Conservation (phyloP, 53 echinoderm and acorn worm species). For the Arbacia lixula region DNA sequence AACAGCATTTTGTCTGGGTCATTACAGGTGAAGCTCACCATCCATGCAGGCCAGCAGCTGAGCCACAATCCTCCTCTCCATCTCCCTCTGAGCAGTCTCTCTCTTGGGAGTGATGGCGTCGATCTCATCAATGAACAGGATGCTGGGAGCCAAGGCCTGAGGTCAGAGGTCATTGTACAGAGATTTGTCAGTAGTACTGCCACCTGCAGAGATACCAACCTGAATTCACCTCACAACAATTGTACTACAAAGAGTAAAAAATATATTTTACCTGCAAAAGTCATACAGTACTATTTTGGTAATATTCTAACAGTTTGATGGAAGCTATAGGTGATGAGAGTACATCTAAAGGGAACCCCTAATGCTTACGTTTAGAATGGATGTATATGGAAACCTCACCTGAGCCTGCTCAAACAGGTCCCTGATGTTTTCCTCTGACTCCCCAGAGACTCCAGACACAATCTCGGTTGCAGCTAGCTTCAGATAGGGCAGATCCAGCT, state of each 20-base stretch:
- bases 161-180: no score
- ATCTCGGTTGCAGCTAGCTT: slow-evolving; percentile 95
- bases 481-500: slow-evolving; percentile 87
- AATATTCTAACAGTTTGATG: no score
- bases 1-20: no score
- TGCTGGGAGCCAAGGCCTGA: slow-evolving; percentile 90
- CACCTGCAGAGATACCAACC: no score
- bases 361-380: slow-evolving; percentile 3
- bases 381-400: slow-evolving; percentile 44
- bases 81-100: slow-evolving; percentile 97
- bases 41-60: slow-evolving; percentile 98
- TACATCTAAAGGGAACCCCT: no score
- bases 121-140: slow-evolving; percentile 97
- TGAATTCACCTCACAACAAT: no score
- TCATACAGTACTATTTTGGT: no score
- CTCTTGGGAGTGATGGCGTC: slow-evolving; percentile 98
- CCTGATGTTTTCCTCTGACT: slow-evolving; percentile 96
- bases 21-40: slow-evolving; percentile 65
- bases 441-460: slow-evolving; percentile 95
- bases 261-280: no score
- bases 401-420: slow-evolving; percentile 97
- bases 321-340: no score
- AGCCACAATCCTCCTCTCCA: slow-evolving; percentile 99
- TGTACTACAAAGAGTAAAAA: no score
- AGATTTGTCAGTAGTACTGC: no score